phyloP scores from a whole-genome alignment of 1,140 invertebrate genomes.

The Drosophila lini region DNA sequence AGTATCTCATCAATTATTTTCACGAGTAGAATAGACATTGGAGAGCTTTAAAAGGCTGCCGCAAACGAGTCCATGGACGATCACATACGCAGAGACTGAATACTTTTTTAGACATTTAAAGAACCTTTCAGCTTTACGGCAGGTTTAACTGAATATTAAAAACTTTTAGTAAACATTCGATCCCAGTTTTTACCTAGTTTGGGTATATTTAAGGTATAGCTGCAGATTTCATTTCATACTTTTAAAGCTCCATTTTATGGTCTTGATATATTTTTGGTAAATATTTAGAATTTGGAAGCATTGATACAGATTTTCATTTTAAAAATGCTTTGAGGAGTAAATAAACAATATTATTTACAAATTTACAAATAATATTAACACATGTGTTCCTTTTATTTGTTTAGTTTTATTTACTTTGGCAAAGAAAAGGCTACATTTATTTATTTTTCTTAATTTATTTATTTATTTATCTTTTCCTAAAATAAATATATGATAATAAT shows the following conservation, averaged over 20 bases:
- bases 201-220: background rate
- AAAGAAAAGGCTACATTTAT: no score
- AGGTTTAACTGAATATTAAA: background rate
- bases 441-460: background rate
- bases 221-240: background rate
- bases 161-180: background rate
- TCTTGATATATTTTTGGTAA: background rate
- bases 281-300: background rate
- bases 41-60: conserved; percentile 45
- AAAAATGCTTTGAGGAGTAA: background rate
- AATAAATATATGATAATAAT: background rate
- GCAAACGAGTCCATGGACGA: conserved; percentile 4
- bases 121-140: background rate
- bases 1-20: conserved; percentile 63
- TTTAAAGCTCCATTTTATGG: background rate
- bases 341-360: conserved; percentile 1
- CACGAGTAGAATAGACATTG: conserved; percentile 30
- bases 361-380: no score
- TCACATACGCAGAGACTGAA: background rate
- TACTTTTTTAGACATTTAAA: background rate
- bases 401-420: background rate
- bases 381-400: background rate
- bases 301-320: background rate
- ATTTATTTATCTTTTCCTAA: no score
- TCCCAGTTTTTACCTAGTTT: background rate